Base-by-base conservation (phyloP, 64 coral and sea anemone species). In the Actinia tenebrosa region DNA sequence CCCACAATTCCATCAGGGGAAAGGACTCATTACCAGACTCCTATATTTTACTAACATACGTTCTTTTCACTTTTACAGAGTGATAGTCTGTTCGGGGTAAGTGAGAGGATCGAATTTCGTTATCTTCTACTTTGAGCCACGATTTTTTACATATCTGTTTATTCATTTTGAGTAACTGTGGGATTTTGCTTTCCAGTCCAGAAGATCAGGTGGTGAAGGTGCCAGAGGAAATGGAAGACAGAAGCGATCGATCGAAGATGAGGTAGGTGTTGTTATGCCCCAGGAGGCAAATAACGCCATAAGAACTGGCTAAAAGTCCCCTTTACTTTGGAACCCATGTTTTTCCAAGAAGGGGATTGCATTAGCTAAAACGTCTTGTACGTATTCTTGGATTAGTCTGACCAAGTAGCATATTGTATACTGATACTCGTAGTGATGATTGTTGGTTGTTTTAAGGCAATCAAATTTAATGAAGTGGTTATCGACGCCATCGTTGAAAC, bases 401-500 rank as follows among this genome's bases (percentile, higher is more conserved):
- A 37, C 30, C 7, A 50, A 50, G 7, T 50, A 50, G 7, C 47
- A 8, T 50, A 3, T 50, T 50, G 47, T 50, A 50, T 8, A 5
- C 0, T 50, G 47, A 58, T 58, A 16, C 7, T 58, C 56, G 2
- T 58, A 58, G 10, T 58, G 5, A 58, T 58, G 56, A 2, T 58
- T 58, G 56, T 58, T 66, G n/a, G 7, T 42, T 75, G 69, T 75
- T 30, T 75, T 7, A 75, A 85, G 83, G 83, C 83, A 6, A 20
- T 85, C 19, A 17, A 85, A 63, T 85, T 19, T 25, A 64, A 62
- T 61, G 56, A 23, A 59, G n/a, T 43, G n/a, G 13, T 61, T n/a
- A 85, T 61, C 30, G 83, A 85, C 3, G 83, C 83, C 25, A 61
- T 85, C 9, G 18, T 85, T 43, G 83, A 85, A 25, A 56, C 83